These are phyloP conservation scores for Catocala nupta DNA, from an alignment of 2,888 invertebrate genomes.

Conservation along the genomic window DNA sequence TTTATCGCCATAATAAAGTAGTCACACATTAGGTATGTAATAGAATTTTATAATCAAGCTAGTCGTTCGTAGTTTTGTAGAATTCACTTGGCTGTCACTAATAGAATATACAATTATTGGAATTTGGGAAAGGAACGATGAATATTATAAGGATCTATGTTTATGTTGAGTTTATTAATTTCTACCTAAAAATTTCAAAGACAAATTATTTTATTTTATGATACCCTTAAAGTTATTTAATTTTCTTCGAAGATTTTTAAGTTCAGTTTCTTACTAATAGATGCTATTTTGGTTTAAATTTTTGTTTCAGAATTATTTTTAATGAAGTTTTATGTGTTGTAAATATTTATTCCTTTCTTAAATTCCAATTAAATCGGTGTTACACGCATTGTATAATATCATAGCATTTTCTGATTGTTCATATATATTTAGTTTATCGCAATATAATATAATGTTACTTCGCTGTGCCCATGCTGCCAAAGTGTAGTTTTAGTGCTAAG, in stretches of 20 bases:
- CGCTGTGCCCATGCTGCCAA: constrained; percentile 50
- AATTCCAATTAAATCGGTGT: constrained; percentile 28
- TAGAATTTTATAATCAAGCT: constrained; percentile 63
- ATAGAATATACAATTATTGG: constrained; percentile 24
- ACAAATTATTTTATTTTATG: too few relatives aligned
- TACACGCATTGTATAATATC: constrained; percentile 46
- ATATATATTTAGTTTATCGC: constrained; percentile 28
- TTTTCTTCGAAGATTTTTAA: not conserved
- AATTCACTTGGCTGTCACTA: constrained; percentile 33
- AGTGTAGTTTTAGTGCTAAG: constrained; percentile 35
- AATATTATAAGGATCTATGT: not conserved
- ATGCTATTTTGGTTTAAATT: too few relatives aligned
- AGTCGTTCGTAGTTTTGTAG: constrained; percentile 46
- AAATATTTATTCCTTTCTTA: constrained; percentile 9
- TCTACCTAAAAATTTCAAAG: too few relatives aligned
- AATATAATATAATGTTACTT: constrained; percentile 20
- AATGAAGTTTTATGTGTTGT: not conserved
- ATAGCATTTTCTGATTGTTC: constrained; percentile 39
- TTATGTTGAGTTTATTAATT: too few relatives aligned
- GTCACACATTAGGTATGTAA: constrained; percentile 51
- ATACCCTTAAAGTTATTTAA: too few relatives aligned
- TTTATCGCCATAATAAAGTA: constrained; percentile 48
- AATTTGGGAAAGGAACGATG: constrained; percentile 16
- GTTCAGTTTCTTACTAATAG: too few relatives aligned
- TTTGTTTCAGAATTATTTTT: too few relatives aligned